Percentiles rank a stretch among this genome's conserved stretches.
phyloP scores from a whole-genome alignment of 2,797 vertebrate species.

The Varecia variegata region DNA sequence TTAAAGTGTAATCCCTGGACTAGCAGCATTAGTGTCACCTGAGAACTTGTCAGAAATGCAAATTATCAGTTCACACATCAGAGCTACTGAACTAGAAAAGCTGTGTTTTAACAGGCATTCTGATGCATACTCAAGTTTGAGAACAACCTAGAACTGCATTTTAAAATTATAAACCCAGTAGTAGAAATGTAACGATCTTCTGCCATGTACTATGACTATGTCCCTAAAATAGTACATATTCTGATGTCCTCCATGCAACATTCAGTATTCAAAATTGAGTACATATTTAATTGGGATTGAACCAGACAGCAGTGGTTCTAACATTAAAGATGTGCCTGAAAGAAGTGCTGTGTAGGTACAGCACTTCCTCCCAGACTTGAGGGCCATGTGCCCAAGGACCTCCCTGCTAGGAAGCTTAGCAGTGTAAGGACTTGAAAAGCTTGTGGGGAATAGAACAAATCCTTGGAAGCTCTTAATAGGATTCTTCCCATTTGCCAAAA shows the following conservation, averaged over 20 bases:
- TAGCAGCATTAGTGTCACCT: neutral
- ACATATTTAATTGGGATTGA: neutral
- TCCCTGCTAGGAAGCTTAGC: neutral
- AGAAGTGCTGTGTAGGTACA: neutral
- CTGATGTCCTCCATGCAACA: neutral
- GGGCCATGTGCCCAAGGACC: neutral
- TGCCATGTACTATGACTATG: neutral
- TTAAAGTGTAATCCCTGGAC: neutral
- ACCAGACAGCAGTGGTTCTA: neutral
- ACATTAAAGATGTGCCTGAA: neutral
- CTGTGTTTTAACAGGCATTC: neutral
- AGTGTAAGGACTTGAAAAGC: neutral
- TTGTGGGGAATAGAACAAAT: neutral
- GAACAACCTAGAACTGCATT: neutral
- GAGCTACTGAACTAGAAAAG: neutral
- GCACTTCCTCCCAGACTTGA: neutral
- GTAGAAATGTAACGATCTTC: neutral
- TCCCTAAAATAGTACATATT: neutral
- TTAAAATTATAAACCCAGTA: neutral
- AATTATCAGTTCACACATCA: neutral
- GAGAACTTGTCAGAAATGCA: neutral
- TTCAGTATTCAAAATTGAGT: neutral
- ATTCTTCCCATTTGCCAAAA: neutral
- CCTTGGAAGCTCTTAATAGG: neutral
- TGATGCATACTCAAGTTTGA: neutral